A percentile compares a stretch with the other conserved stretches of the same genome.
phyloP scores from a whole-genome alignment of 1,140 invertebrate genomes.

The Formica selysi region DNA sequence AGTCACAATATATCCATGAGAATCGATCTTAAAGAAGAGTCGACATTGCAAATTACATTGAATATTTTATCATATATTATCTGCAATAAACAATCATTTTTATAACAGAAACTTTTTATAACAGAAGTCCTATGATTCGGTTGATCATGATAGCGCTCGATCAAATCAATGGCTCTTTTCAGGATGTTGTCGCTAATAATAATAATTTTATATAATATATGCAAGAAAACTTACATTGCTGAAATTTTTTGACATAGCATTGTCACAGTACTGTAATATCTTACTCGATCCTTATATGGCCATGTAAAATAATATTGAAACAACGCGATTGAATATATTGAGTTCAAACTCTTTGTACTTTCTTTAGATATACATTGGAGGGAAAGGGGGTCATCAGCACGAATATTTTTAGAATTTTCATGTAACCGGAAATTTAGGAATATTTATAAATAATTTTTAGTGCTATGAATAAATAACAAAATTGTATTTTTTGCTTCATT shows the following conservation, averaged over 20 bases:
- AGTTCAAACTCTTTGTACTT: not conserved
- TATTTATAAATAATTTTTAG: constrained; percentile 9
- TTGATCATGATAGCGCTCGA: constrained; percentile 26
- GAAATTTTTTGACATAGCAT: not conserved
- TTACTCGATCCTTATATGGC: constrained; percentile 2
- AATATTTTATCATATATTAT: constrained; percentile 54
- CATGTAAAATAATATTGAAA: not conserved
- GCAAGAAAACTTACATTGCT: not conserved
- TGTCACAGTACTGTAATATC: not conserved
- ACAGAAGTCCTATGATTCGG: constrained; percentile 1
- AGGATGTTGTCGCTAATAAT: not conserved
- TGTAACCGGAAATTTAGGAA: not conserved
- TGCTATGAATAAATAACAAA: not conserved
- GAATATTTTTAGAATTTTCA: not conserved
- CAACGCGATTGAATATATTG: not conserved
- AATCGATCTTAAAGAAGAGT: constrained; percentile 73
- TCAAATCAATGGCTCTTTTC: constrained; percentile 28
- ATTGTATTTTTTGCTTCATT: not conserved
- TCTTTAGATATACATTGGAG: not conserved
- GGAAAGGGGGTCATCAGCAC: not conserved
- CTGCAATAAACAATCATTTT: constrained; percentile 53
- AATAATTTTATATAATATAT: constrained; percentile 26
- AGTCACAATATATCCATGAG: constrained; percentile 73
- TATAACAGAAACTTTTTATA: not conserved
- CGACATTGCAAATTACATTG: constrained; percentile 65